Base-by-base conservation (phyloP, 2,888 invertebrate genomes). In the Eristalis tenax region DNA sequence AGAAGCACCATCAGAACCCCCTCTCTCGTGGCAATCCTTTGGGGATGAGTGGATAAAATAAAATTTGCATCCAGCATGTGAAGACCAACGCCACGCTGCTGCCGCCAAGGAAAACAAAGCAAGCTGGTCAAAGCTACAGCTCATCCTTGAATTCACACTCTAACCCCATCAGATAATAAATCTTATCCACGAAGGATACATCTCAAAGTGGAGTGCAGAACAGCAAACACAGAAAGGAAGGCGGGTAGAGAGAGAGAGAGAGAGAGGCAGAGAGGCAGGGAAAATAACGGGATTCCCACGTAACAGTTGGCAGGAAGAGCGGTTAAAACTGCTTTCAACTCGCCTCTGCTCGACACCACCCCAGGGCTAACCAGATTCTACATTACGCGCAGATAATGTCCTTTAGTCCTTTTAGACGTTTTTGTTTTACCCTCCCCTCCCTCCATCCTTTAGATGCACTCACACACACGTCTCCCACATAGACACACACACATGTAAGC, bases 231-330 rank as follows among this genome's bases (percentile, higher is more conserved):
- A n/a, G 15, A 15, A 43, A 13, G n/a, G 40, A 40, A 13, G 40
- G n/a, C n/a, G n/a, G n/a, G n/a, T n/a, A 1, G 15, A 13, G 15
- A 4, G 43, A 15, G n/a, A n/a, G n/a, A 18, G n/a, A 18, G 15
- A 43, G 15, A 15, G 15, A 2, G 15, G 5, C 10, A 43, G 40
- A 8, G 22, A 57, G 13, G 2, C 1, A n/a, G 3, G 22, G 50
- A 40, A 38, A 26, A 15, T 5, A 23, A 43, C 10, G 28, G 50
- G 68, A 28, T 50, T 68, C n/a, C 50, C n/a, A 28, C 68, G 56
- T 68, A 68, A 68, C 68, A 50, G 68, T 68, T 68, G 68, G 68
- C 50, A 68, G 56, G 56, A 68, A 50, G 50, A 50, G 56, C 50
- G 68, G 56, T 50, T 56, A 68, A 50, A 50, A n/a, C 68, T 28